Base-by-base conservation (phyloP, 2,113 vertebrate species). In the Mionectes macconnelli region DNA sequence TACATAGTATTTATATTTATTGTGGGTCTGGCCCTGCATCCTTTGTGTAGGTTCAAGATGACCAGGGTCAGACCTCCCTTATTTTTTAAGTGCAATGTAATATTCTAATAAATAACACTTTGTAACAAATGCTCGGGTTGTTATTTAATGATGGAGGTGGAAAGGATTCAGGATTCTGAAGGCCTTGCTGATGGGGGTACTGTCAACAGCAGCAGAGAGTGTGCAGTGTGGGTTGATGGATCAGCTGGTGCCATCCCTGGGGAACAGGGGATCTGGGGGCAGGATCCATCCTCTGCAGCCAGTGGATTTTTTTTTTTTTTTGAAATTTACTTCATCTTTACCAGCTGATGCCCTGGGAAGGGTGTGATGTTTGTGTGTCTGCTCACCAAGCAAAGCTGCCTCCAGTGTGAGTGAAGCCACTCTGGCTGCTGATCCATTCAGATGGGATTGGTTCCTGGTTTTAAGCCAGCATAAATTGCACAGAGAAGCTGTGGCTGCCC, bases 1-100 rank as follows among this genome's bases (percentile, higher is more conserved):
- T 98, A 98, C 95, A 98, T 98, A 98, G 97, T 98, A 98, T 98
- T 98, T 98, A 98, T 98, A 98, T 98, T 98, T 98, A 98, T 98
- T 98, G 97, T 94, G 74, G 91, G 84, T 82, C 80, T 93, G 91
- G 45, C 57, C 75, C 53, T 84, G 68, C 35, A 53, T 68, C 45
- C 40, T 90, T 95, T 18, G 0, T 37, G 59, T 94, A 94, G 7
- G 59, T 16, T 83, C 64, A 87, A 93, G 89, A 56, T 31, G 44
- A 72, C 24, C 50, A 64, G 72, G 89, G 50, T 82, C 77, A 86
- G 77, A 86, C 59, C 75, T 90, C 42, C 8, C 79, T 93, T 77
- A 93, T 97, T 96, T 97, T 97, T 96, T 95, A 97, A 96, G 84
- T 93, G 95, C 91, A 94, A 96, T 95, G 95, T 95, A 95, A 96